Evolutionary conservation across 2,888 invertebrate species (phyloP), one percentile per base, ranked within the genome.

Genomic region (Ectemnius continuus): DNA sequence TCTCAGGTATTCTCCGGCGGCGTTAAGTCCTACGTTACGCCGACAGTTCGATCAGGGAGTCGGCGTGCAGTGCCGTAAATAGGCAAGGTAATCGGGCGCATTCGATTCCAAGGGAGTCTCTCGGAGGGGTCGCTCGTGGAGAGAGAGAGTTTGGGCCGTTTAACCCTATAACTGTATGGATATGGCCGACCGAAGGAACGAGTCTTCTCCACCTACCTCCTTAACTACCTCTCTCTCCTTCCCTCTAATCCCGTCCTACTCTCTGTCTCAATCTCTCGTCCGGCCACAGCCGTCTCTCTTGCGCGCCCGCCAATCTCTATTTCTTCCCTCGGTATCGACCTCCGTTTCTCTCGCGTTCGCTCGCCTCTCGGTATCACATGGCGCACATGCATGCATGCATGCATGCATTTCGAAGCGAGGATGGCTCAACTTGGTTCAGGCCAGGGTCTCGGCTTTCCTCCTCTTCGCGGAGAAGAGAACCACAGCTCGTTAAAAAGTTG

Each of bases 401-500:
- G 86, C 85, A 88, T 86, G 87, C 87, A 88, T 87, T 88, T 88
- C 85, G 86, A 86, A 87, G 88, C 87, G 86, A 89, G 88, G 88
- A 89, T 89, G 88, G 88, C 87, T 88, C 87, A 87, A 87, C 88
- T 86, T 77, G 84, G 86, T 84, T 85, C 82, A 79, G 81, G 81
- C 86, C 87, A 84, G 84, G 84, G 84, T 85, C 85, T 86, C 84
- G 84, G 82, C 81, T 86, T 86, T 87, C 83, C 84, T 84, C 84
- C 77, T 79, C 78, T 74, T 84, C 82, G 83, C 75, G 77, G 77
- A 79, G 82, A 77, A 80, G 82, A 80, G 82, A 82, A 83, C 81
- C 83, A 83, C 86, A 85, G 88, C 90, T 90, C 89, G 90, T 91
- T 91, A 91, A 90, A 90, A 90, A 91, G 90, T 90, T 90, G 90